Conservation (phyloP, 2,888 invertebrate species). For the Lasioglossum vierecki region DNA sequence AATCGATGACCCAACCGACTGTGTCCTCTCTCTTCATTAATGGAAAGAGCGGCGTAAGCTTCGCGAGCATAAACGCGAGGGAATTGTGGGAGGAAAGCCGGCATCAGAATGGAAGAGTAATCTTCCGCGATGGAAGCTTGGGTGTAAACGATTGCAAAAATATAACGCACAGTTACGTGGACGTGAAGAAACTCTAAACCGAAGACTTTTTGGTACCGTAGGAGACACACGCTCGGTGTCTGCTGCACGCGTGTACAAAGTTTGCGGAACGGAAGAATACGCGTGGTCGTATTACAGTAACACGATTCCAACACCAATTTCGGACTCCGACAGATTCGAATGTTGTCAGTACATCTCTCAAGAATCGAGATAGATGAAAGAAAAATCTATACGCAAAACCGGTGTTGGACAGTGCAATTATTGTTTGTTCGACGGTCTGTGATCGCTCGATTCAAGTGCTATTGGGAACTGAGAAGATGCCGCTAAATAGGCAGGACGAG, state of each 20-base stretch:
- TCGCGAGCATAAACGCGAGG: neutral
- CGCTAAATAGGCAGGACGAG: neutral
- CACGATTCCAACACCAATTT: neutral
- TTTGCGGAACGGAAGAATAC: constrained; percentile 5
- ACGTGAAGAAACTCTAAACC: neutral
- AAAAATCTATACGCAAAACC: neutral
- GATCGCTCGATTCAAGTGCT: neutral
- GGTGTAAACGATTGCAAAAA: constrained; percentile 9
- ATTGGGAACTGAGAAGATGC: neutral
- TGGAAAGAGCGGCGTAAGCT: neutral
- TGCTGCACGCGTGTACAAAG: neutral
- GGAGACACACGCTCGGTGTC: neutral
- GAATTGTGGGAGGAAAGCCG: neutral
- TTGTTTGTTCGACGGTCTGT: neutral
- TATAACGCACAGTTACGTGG: neutral
- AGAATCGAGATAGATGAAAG: neutral
- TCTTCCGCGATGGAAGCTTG: constrained; percentile 45
- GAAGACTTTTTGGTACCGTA: constrained; percentile 13
- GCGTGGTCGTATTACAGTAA: neutral
- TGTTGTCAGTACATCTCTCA: neutral
- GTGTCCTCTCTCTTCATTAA: neutral
- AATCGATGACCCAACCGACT: neutral
- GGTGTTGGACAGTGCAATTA: neutral
- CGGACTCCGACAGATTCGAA: neutral
- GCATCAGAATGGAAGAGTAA: constrained; percentile 43